phyloP scores from a whole-genome alignment of 2,888 invertebrate species.

The Atethmia centrago region DNA sequence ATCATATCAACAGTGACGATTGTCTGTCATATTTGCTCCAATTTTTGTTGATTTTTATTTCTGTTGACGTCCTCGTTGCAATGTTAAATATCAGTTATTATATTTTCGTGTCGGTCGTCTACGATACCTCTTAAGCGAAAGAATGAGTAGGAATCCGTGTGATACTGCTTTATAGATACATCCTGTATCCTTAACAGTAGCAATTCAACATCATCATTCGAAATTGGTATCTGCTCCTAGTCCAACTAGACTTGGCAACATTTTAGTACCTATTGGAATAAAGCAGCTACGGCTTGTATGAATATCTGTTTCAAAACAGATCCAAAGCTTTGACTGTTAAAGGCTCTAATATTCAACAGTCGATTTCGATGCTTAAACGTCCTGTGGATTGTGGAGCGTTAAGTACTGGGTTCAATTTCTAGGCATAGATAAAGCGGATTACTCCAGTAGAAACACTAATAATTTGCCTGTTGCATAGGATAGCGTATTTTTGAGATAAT shows the following conservation, averaged over 20 bases:
- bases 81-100: no score
- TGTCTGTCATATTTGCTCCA: no score
- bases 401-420: constrained; percentile 8
- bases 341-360: constrained; percentile 3
- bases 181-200: no score
- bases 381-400: background rate
- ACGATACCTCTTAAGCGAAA: no score
- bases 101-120: no score
- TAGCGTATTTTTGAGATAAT: background rate
- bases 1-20: no score
- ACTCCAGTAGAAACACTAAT: no score
- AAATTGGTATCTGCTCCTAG: background rate
- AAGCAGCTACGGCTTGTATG: constrained; percentile 7
- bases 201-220: background rate
- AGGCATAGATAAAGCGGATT: background rate
- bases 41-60: no score
- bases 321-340: constrained; percentile 33
- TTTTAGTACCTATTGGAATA: constrained; percentile 4
- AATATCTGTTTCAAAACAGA: constrained; percentile 28
- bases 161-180: no score
- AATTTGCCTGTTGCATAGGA: background rate
- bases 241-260: constrained; percentile 6
- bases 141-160: no score
- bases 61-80: no score
- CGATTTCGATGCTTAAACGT: background rate